A percentile compares a stretch with the other conserved stretches of the same genome.
phyloP scores from a whole-genome alignment of 2,888 invertebrate genomes.

The Heliconius cydno region DNA sequence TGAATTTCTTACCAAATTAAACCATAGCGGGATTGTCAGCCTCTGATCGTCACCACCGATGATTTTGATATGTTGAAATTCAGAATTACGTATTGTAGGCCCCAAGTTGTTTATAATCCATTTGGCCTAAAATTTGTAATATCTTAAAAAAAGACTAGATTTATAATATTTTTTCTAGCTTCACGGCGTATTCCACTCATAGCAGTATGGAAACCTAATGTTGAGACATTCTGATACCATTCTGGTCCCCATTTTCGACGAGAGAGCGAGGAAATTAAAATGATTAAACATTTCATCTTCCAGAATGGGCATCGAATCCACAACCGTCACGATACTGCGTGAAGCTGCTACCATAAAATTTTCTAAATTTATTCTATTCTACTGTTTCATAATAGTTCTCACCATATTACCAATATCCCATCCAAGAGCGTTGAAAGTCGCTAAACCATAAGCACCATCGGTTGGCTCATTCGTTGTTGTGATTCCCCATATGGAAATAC shows the following conservation, averaged over 20 bases:
- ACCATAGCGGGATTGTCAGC: conserved; percentile 85
- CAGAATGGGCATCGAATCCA: not conserved
- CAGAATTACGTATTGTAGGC: conserved; percentile 85
- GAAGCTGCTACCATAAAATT: not conserved
- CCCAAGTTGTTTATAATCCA: conserved; percentile 90
- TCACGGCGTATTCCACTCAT: too few relatives aligned
- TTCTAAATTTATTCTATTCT: too few relatives aligned
- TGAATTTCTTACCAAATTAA: conserved; percentile 79
- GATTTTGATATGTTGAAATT: conserved; percentile 85
- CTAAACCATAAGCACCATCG: conserved; percentile 76
- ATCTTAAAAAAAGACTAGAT: too few relatives aligned
- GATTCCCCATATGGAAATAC: conserved; percentile 88
- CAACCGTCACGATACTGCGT: not conserved
- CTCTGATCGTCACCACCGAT: conserved; percentile 91
- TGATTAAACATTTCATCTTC: too few relatives aligned
- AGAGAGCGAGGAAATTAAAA: too few relatives aligned
- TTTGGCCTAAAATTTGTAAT: conserved; percentile 74
- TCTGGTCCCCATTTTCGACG: too few relatives aligned
- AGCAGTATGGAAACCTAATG: too few relatives aligned
- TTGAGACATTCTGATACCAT: too few relatives aligned
- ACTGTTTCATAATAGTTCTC: conserved; percentile 25
- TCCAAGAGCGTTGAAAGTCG: conserved; percentile 86
- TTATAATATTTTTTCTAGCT: too few relatives aligned
- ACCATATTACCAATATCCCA: conserved; percentile 85
- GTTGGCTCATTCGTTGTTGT: conserved; percentile 93